A percentile compares a stretch with the other conserved stretches of the same genome.
Evolutionary conservation across 1,140 invertebrate species (phyloP).

Genomic region (Dolichoris vasculosae): DNA sequence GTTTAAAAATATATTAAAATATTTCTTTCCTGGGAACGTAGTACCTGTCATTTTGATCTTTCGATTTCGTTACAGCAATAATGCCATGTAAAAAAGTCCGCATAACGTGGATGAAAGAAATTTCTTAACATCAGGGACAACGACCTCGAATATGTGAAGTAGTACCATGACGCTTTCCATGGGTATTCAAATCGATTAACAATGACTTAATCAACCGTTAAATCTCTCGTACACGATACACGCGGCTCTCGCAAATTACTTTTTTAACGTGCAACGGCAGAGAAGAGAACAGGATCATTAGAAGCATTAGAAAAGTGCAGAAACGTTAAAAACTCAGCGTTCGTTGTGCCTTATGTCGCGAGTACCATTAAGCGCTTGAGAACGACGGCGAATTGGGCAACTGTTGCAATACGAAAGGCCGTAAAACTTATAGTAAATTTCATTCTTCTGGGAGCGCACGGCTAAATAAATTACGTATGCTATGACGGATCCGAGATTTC

Average conservation of each 20-base stretch:
- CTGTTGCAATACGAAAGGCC: not conserved
- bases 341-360: not conserved
- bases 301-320: not conserved
- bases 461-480: slow-evolving; percentile 6
- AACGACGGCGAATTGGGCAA: not conserved
- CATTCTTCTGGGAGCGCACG: not conserved
- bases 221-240: not conserved
- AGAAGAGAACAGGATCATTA: not conserved
- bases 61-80: not conserved
- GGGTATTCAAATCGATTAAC: slow-evolving; percentile 15
- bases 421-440: not conserved
- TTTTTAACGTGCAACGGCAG: not conserved
- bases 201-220: slow-evolving; percentile 6
- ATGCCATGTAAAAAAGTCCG: not conserved
- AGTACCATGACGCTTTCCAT: not conserved
- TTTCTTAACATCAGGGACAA: not conserved
- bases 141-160: not conserved
- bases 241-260: not conserved
- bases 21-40: not conserved
- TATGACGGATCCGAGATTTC: not conserved
- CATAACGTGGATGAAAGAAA: too few relatives aligned
- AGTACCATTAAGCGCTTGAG: not conserved
- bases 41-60: not conserved
- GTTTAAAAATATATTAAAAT: not conserved
- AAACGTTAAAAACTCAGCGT: not conserved